phyloP scores from a whole-genome alignment of 1,140 invertebrate genomes.

The Pissodes strobi region DNA sequence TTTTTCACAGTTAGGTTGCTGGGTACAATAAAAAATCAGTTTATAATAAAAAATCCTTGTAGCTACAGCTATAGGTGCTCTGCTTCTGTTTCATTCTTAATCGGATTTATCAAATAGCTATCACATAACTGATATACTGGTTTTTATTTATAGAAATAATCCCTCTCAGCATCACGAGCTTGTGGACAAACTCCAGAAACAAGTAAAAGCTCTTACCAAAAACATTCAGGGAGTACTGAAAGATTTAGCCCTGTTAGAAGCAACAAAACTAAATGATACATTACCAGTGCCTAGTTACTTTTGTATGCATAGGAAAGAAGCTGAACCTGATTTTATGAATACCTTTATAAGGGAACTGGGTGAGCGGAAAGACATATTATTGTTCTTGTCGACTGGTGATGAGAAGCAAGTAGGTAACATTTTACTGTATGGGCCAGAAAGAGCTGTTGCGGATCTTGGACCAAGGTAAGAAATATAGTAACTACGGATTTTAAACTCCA shows the following conservation, averaged over 20 bases:
- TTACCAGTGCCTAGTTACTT: slow-evolving; percentile 62
- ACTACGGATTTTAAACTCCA: too few relatives aligned
- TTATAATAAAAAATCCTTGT: too few relatives aligned
- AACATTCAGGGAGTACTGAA: slow-evolving; percentile 65
- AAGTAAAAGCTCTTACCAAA: slow-evolving; percentile 67
- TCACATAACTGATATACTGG: too few relatives aligned
- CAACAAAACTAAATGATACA: slow-evolving; percentile 59
- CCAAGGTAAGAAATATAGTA: slow-evolving; percentile 65
- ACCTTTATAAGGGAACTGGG: slow-evolving; percentile 66
- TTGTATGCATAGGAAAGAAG: slow-evolving; percentile 70
- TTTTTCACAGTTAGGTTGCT: too few relatives aligned
- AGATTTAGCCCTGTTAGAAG: slow-evolving; percentile 61
- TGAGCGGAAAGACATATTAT: slow-evolving; percentile 61
- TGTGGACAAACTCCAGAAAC: slow-evolving; percentile 73
- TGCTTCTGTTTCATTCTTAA: too few relatives aligned
- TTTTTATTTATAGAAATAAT: slow-evolving; percentile 64
- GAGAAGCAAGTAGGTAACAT: slow-evolving; percentile 69
- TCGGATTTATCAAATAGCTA: too few relatives aligned
- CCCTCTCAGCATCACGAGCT: slow-evolving; percentile 69
- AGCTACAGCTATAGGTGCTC: too few relatives aligned
- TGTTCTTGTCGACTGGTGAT: slow-evolving; percentile 72
- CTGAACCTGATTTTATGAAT: slow-evolving; percentile 73
- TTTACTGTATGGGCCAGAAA: slow-evolving; percentile 63
- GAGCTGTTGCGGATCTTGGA: slow-evolving; percentile 57
- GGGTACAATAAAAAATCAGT: too few relatives aligned